Evolutionary conservation across 2,888 invertebrate genomes (phyloP).

Genomic region (Drepanosiphum platanoidis): DNA sequence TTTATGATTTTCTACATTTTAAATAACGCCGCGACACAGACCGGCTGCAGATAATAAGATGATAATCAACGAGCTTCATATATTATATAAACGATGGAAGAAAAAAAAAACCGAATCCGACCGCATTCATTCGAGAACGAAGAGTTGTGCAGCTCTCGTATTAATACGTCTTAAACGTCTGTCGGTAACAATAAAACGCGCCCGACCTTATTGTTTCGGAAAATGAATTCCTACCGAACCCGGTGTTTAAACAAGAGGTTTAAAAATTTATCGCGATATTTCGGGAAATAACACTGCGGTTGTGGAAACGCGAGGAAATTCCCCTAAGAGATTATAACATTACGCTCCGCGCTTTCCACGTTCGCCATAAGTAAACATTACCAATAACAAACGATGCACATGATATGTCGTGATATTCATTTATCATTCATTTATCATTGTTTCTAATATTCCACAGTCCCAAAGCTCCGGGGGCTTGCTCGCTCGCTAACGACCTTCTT

Average conservation of each 20-base stretch:
- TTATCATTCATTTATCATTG: constrained; percentile 48
- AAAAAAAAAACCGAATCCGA: background rate
- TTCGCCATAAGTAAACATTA: constrained; percentile 31
- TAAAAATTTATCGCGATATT: background rate
- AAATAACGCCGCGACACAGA: too few relatives aligned
- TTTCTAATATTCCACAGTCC: background rate
- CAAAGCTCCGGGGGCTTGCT: background rate
- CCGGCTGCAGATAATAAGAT: too few relatives aligned
- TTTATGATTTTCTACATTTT: too few relatives aligned
- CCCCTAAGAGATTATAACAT: background rate
- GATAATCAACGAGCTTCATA: too few relatives aligned
- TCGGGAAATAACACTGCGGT: background rate
- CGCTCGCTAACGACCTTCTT: background rate
- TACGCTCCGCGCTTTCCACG: background rate
- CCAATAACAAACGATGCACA: constrained; percentile 11
- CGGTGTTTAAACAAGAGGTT: background rate
- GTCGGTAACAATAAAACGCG: too few relatives aligned
- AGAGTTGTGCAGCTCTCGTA: too few relatives aligned
- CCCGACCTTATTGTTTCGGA: background rate
- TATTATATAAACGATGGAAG: too few relatives aligned
- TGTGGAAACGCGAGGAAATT: background rate
- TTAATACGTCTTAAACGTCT: too few relatives aligned
- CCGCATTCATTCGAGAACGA: background rate
- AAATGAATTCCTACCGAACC: background rate
- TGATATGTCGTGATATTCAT: constrained; percentile 11